Evolutionary conservation across 2,113 vertebrate genomes (phyloP).

Genomic region (Etheostoma cragini): DNA sequence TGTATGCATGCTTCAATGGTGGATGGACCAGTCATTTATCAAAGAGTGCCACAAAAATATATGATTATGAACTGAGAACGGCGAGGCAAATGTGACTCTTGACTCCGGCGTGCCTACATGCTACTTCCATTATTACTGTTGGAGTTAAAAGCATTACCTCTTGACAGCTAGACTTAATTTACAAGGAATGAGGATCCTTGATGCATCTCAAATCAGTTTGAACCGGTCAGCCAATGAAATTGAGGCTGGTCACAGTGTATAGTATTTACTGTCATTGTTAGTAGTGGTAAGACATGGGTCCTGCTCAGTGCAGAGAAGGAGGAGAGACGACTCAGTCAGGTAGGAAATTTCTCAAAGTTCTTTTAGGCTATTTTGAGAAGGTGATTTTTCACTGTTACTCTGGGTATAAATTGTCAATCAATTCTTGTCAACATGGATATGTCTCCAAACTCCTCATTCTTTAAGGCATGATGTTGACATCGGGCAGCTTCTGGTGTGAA

Average conservation of each 20-base stretch:
- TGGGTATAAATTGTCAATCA: constrained; percentile 71
- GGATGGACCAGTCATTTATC: constrained; percentile 34
- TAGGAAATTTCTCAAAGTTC: constrained; percentile 31
- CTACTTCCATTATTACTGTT: constrained; percentile 26
- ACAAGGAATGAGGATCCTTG: constrained; percentile 42
- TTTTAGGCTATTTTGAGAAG: constrained; percentile 47
- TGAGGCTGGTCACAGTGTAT: neutral
- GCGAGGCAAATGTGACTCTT: constrained; percentile 16
- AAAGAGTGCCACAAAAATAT: constrained; percentile 21
- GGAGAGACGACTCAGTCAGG: constrained; percentile 5
- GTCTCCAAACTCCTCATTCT: constrained; percentile 57
- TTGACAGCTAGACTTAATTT: constrained; percentile 37
- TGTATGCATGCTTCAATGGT: constrained; percentile 7
- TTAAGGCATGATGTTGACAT: constrained; percentile 60
- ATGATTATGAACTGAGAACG: constrained; percentile 18
- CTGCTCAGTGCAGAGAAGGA: neutral
- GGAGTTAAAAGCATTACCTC: constrained; percentile 28
- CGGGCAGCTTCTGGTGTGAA: constrained; percentile 55
- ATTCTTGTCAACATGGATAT: constrained; percentile 62
- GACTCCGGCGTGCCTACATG: constrained; percentile 24
- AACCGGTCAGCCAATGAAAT: constrained; percentile 19
- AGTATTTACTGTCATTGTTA: constrained; percentile 21
- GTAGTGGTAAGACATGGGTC: neutral
- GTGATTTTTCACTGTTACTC: constrained; percentile 59
- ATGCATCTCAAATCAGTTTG: constrained; percentile 40